Evolutionary conservation across 2,113 vertebrate genomes (phyloP), one percentile per base, ranked within the genome.

Genomic region (Rousettus leschenaultii): DNA sequence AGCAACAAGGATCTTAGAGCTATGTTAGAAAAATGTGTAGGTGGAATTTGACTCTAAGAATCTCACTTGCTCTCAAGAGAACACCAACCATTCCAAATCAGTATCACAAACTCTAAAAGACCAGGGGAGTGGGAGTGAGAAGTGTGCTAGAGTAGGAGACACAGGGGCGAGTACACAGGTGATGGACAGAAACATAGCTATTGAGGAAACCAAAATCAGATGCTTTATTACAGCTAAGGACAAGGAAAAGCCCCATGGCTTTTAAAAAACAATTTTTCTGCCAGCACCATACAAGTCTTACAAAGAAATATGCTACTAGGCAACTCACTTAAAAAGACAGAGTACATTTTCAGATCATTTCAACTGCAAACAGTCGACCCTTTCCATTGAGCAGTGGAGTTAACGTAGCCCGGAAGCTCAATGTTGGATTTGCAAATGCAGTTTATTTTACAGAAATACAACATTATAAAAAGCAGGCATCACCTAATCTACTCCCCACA

Each of bases 11-110:
- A 98, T 97, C 95, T 97, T 98, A 98, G 97, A 98, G 95, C 98
- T 98, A 98, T 97, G 98, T 99, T 99, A 98, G 98, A 99, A 99
- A 99, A 99, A 99, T 97, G 98, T 98, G 99, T 98, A 99, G 98
- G 96, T 98, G 98, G 97, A 98, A 96, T 96, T 93, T 78, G 84
- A 95, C 74, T 97, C 96, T 98, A 98, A 98, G 98, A 97, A 97
- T 97, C 97, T 97, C 86, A 98, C 93, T 97, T 97, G 94, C 93
- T 95, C 96, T 90, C 97, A 97, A 97, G 95, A 97, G 73, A 96
- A 97, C 43, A 97, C 30, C 96, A 95, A 96, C 97, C 89, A 97
- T 87, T 97, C 97, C 97, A 97, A 97, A 98, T 98, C 94, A 94
- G 97, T 68, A 94, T 98, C 97, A 98, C 96, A 97, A 97, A 97